Percentiles rank a stretch among this genome's conserved stretches.
Conservation (phyloP, 2,797 vertebrate genomes). For the Dicrostonyx torquatus region DNA sequence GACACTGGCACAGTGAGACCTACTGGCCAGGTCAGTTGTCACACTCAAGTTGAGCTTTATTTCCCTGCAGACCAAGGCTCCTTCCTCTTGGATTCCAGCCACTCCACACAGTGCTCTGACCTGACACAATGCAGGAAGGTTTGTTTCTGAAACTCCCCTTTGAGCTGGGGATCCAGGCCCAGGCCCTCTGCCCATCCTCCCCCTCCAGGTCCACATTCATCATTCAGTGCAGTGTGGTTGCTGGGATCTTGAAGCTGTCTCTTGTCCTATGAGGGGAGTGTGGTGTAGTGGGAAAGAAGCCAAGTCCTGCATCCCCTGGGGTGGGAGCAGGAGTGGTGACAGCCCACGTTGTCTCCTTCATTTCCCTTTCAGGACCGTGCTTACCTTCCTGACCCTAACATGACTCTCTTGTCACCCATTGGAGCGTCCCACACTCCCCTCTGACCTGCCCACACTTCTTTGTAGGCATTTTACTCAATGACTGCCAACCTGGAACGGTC, state of each 20-base stretch:
- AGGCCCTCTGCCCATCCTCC: neutral
- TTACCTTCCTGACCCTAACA: neutral
- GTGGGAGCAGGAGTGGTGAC: neutral
- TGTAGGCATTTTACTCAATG: neutral
- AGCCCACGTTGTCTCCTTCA: neutral
- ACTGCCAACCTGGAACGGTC: neutral
- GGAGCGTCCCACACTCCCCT: neutral
- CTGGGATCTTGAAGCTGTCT: neutral
- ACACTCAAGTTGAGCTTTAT: neutral
- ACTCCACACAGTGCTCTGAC: neutral
- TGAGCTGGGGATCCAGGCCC: neutral
- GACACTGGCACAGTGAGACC: neutral
- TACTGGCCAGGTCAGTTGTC: neutral
- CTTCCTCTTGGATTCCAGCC: neutral
- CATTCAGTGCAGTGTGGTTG: too few relatives aligned
- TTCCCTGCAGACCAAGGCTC: neutral
- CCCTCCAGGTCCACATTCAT: neutral
- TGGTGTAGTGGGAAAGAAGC: neutral
- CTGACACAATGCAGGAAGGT: neutral
- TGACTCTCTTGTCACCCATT: fast-evolving
- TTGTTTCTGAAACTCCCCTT: neutral
- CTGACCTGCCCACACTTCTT: neutral
- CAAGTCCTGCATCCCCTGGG: neutral
- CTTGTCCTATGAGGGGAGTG: neutral
- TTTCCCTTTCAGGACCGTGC: fast-evolving